Conservation (phyloP, 2,797 vertebrate genomes). For the Macrochelys suwanniensis region DNA sequence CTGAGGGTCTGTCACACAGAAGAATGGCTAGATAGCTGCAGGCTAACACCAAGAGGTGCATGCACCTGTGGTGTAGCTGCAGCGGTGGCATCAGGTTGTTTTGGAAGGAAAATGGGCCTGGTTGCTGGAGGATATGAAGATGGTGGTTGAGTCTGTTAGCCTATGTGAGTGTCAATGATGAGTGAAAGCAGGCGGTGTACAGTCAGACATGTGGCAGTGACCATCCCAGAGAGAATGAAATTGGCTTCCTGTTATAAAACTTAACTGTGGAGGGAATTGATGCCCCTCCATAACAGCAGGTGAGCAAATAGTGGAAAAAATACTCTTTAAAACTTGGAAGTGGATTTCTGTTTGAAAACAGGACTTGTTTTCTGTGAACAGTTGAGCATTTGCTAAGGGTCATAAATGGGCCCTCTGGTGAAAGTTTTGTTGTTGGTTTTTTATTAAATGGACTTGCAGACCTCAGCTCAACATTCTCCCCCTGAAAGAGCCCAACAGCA, state of each 20-base stretch:
- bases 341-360: background rate
- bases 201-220: background rate
- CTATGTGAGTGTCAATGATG: background rate
- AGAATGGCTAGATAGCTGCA: background rate
- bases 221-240: background rate
- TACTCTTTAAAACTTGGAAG: background rate
- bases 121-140: background rate
- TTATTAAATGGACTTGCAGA: constrained; percentile 3
- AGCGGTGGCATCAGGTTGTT: background rate
- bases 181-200: background rate
- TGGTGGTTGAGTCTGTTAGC: background rate
- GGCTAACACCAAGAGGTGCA: background rate
- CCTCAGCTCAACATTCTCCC: background rate
- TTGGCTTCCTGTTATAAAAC: too few species aligned
- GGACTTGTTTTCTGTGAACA: background rate
- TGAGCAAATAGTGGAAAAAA: background rate
- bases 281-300: background rate
- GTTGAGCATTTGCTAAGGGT: background rate
- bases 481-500: background rate
- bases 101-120: background rate
- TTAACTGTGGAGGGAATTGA: background rate
- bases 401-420: background rate
- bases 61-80: background rate
- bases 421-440: background rate
- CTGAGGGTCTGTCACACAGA: background rate